Percentiles rank a stretch among this genome's conserved stretches.
Conservation (phyloP, 2,113 vertebrate species). For the Paramisgurnus dabryanus region DNA sequence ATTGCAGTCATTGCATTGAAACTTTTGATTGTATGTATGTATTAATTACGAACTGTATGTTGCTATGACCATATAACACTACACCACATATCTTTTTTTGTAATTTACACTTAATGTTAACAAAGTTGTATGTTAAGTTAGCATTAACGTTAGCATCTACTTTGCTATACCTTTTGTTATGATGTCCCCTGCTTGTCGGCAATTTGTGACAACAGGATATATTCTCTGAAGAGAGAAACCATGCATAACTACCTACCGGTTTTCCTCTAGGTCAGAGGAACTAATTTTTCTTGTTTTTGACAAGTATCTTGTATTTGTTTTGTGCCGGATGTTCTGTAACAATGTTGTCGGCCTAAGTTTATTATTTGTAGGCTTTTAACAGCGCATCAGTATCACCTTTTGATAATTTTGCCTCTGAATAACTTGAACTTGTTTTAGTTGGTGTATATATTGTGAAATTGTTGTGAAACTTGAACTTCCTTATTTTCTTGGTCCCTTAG, state of each 20-base stretch:
- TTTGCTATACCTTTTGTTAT: not conserved
- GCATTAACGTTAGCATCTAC: not conserved
- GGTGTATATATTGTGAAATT: constrained; percentile 20
- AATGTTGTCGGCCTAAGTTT: not conserved
- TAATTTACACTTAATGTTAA: not conserved
- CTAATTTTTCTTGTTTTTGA: constrained; percentile 2
- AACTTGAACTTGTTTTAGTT: not conserved
- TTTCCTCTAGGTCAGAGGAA: constrained; percentile 15
- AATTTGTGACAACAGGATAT: not conserved
- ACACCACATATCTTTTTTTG: not conserved
- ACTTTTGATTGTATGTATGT: constrained; percentile 16
- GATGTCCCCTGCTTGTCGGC: constrained; percentile 26
- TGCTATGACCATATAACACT: constrained; percentile 1
- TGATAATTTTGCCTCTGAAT: constrained; percentile 17
- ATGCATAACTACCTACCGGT: constrained; percentile 31
- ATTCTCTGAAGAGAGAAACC: constrained; percentile 1
- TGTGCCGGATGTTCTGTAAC: constrained; percentile 23
- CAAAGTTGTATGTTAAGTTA: not conserved
- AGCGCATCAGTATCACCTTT: constrained; percentile 10
- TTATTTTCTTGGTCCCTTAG: not conserved
- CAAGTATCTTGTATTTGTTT: not conserved
- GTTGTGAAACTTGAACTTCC: constrained; percentile 14
- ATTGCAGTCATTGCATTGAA: not conserved
- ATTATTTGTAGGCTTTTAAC: constrained; percentile 4
- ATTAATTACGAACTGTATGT: not conserved